phyloP scores from a whole-genome alignment of 2,888 invertebrate species.

The Lomographa bimaculata region DNA sequence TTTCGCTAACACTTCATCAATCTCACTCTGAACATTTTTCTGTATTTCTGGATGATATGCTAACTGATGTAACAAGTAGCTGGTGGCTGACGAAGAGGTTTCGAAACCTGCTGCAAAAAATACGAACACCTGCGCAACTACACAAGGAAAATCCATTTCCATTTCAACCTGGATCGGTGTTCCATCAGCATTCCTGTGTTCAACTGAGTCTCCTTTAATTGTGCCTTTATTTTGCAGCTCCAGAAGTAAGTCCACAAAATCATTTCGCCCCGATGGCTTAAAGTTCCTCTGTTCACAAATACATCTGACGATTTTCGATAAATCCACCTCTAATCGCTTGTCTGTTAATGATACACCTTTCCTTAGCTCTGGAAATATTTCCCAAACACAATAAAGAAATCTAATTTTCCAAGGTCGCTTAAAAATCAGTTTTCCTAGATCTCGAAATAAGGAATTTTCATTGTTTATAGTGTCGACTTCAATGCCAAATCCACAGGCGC shows the following conservation, averaged over 20 bases:
- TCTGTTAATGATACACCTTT: slow-evolving; percentile 33
- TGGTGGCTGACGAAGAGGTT: slow-evolving; percentile 69
- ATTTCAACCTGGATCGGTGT: slow-evolving; percentile 46
- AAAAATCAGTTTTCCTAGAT: slow-evolving; percentile 47
- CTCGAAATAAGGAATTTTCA: slow-evolving; percentile 51
- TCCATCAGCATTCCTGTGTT: slow-evolving; percentile 49
- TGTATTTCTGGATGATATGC: slow-evolving; percentile 66
- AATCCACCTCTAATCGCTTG: slow-evolving; percentile 28
- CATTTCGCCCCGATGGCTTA: slow-evolving; percentile 54
- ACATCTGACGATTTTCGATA: slow-evolving; percentile 42
- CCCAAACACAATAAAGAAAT: slow-evolving; percentile 39
- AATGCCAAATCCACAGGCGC: slow-evolving; percentile 60
- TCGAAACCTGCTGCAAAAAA: slow-evolving; percentile 76
- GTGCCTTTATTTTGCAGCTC: slow-evolving; percentile 51
- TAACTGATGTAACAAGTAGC: slow-evolving; percentile 60
- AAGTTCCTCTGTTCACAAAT: slow-evolving; percentile 53
- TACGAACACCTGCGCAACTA: slow-evolving; percentile 59
- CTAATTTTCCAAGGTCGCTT: slow-evolving; percentile 33
- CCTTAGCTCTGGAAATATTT: slow-evolving; percentile 50
- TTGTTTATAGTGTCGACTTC: slow-evolving; percentile 52
- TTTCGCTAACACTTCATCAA: slow-evolving; percentile 54
- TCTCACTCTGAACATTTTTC: slow-evolving; percentile 55
- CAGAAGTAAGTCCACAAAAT: slow-evolving; percentile 57
- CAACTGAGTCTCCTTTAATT: slow-evolving; percentile 57
- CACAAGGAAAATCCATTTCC: slow-evolving; percentile 46